Evolutionary conservation across 1,140 invertebrate genomes (phyloP), one percentile per base, ranked within the genome.

Genomic region (Sarcophaga bullata): DNA sequence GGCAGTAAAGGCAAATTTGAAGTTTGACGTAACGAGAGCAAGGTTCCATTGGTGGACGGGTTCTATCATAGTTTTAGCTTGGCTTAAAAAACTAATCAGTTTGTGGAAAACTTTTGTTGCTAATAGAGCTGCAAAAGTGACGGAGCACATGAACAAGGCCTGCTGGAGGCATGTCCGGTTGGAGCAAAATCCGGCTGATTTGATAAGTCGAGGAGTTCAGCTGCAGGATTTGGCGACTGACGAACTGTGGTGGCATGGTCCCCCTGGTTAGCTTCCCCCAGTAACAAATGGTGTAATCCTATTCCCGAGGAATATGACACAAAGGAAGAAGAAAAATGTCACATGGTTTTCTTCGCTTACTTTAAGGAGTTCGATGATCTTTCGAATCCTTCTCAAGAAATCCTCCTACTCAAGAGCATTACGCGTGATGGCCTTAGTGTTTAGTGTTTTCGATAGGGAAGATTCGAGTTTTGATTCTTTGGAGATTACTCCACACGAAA

Each of bases 81-180:
- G 46, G 80, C 47, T 81, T n/a, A 25, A 58, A 15, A 72, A 81
- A 15, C 80, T 62, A 9, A 58, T 58, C 0, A 47, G 25, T 68
- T 81, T 11, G 8, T 81, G 47, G 80, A 52, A 48, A 72, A 81
- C 80, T 17, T 81, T 81, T 73, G 80, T 73, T 11, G 80, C 80
- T 4, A 72, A 81, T 49, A 15, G 80, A 13, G 48, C 73, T 13
- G 13, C 25, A 46, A 19, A 73, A 46, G 46, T 73, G 8, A 50
- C 84, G 37, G 89, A 62, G 8, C 17, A 48, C 37, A n/a, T 46
- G 10, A 8, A 7, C 7, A 81, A 68, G 37, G 54, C 80, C 9
- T 17, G 13, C 5, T 81, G 88, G 88, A 37, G 81, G 11, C 83
- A 90, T 73, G 62, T 72, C 0, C 17, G 19, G 9, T 81, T 62